Percentiles rank a stretch among this genome's conserved stretches.
Conservation (phyloP, 2,888 invertebrate species). For the Macrophya annulata region DNA sequence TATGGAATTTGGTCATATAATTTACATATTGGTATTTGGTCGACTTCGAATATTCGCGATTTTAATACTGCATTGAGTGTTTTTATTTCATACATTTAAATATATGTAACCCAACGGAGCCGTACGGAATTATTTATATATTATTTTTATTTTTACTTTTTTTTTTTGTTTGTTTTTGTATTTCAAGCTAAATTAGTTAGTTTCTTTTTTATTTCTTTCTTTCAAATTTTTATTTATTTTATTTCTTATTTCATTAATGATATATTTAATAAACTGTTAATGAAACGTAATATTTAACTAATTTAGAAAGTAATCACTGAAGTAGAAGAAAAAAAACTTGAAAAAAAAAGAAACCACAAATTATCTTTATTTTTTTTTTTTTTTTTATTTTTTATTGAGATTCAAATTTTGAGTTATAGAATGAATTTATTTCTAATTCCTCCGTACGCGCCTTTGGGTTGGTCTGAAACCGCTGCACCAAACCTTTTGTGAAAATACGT, state of each 20-base stretch:
- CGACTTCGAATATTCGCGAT: not conserved
- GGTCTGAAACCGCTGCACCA: not conserved
- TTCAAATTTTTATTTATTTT: not conserved
- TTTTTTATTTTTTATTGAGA: not conserved
- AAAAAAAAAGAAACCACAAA: no score
- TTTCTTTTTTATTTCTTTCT: no score
- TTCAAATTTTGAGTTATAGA: not conserved
- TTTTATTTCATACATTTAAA: not conserved
- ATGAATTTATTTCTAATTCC: not conserved
- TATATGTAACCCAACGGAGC: not conserved
- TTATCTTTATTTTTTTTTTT: no score
- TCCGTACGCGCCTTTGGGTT: slow-evolving; percentile 7
- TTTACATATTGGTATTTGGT: not conserved
- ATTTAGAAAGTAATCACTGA: no score
- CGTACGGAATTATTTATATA: not conserved
- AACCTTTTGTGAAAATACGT: not conserved
- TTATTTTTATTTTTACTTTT: not conserved
- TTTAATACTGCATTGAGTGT: not conserved
- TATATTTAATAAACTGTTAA: no score
- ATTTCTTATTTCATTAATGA: no score
- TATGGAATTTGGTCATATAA: not conserved
- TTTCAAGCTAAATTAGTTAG: no score
- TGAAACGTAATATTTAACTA: no score
- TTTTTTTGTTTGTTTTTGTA: not conserved
- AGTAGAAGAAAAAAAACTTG: no score